phyloP scores from a whole-genome alignment of 1,140 invertebrate species.

The Drosophila paulistorum region DNA sequence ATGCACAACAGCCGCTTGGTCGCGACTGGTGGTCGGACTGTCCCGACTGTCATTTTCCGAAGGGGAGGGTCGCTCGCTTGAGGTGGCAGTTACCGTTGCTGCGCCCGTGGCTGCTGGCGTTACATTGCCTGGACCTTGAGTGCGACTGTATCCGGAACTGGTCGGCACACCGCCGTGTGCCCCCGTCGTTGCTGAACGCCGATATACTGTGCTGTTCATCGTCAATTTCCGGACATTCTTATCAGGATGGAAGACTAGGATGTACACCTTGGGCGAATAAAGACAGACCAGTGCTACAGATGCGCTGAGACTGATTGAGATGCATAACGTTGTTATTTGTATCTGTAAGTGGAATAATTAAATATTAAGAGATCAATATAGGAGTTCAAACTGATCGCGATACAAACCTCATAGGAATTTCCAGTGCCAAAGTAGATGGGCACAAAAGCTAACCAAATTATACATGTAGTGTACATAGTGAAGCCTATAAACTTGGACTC shows the following conservation, averaged over 20 bases:
- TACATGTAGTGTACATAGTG: constrained; percentile 94
- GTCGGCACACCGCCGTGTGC: constrained; percentile 4
- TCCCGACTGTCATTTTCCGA: constrained; percentile 35
- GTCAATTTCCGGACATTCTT: constrained; percentile 88
- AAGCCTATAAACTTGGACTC: constrained; percentile 93
- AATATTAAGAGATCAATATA: too few relatives aligned
- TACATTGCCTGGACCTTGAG: constrained; percentile 27
- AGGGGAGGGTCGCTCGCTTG: constrained; percentile 28
- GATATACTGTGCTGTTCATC: constrained; percentile 83
- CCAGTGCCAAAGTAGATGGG: constrained; percentile 93
- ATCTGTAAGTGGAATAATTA: constrained; percentile 83
- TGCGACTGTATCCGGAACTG: constrained; percentile 30
- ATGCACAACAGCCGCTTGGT: constrained; percentile 33
- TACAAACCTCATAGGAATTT: constrained; percentile 83
- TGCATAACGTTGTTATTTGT: constrained; percentile 90
- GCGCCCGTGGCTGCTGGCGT: neutral
- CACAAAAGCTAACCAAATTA: constrained; percentile 95
- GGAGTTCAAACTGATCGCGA: neutral
- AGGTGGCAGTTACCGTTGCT: constrained; percentile 24
- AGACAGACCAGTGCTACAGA: constrained; percentile 90
- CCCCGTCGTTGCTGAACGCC: constrained; percentile 72
- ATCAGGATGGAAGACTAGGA: constrained; percentile 90
- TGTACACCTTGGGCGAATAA: constrained; percentile 91
- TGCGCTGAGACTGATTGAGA: constrained; percentile 91
- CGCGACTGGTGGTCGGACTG: constrained; percentile 30